Evolutionary conservation across 2,888 invertebrate genomes (phyloP).

Genomic region (Meiosimyza decipiens): DNA sequence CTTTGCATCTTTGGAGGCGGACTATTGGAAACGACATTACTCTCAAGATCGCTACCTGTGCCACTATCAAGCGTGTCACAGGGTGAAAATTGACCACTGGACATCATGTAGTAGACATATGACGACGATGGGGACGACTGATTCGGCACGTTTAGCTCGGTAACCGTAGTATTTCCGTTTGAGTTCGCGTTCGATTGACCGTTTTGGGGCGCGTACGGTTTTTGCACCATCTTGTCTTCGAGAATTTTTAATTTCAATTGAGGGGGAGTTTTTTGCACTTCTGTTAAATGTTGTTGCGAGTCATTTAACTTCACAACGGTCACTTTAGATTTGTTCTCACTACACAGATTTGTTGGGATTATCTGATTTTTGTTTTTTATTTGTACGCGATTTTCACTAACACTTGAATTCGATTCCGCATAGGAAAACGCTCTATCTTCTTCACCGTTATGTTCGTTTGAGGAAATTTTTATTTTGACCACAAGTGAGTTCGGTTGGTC

Average conservation of each 20-base stretch:
- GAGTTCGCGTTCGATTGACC: background rate
- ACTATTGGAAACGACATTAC: background rate
- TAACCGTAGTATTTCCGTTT: slow-evolving; percentile 48
- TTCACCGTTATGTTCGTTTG: slow-evolving; percentile 42
- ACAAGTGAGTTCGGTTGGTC: slow-evolving; percentile 56
- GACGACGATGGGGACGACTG: slow-evolving; percentile 54
- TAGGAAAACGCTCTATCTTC: slow-evolving; percentile 9
- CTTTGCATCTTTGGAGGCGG: slow-evolving; percentile 11
- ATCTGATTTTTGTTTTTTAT: background rate
- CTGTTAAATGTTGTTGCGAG: background rate
- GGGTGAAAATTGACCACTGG: slow-evolving; percentile 85
- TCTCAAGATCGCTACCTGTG: slow-evolving; percentile 84
- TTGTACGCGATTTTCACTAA: slow-evolving; percentile 46
- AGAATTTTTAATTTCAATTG: slow-evolving; percentile 24
- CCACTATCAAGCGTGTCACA: slow-evolving; percentile 85
- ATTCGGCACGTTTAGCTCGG: slow-evolving; percentile 57
- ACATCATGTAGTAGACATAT: slow-evolving; percentile 70
- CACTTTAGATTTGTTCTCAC: slow-evolving; percentile 42
- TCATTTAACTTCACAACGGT: slow-evolving; percentile 46
- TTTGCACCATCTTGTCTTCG: slow-evolving; percentile 48
- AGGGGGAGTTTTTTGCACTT: slow-evolving; percentile 11
- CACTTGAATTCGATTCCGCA: slow-evolving; percentile 32
- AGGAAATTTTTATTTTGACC: slow-evolving; percentile 64
- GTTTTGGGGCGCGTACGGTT: slow-evolving; percentile 36
- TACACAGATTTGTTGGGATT: slow-evolving; percentile 6